Evolutionary conservation across 2,113 vertebrate genomes (phyloP).

Genomic region (Gymnogyps californianus): DNA sequence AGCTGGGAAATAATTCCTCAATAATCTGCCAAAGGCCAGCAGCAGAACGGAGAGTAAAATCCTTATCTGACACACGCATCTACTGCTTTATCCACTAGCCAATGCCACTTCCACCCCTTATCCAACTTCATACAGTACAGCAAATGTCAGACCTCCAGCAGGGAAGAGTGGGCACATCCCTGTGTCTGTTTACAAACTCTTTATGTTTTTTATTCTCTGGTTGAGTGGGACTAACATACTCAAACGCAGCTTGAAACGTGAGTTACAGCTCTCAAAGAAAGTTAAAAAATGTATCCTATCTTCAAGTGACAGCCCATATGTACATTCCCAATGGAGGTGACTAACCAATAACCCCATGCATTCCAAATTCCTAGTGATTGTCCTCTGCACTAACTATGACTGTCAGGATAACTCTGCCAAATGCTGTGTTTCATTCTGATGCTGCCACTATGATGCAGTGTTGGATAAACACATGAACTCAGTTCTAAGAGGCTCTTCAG

Average conservation of each 20-base stretch:
- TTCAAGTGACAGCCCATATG: rapidly evolving
- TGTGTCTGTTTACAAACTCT: not conserved
- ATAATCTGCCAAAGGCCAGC: not conserved
- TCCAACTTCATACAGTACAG: not conserved
- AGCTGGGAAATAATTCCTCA: not conserved
- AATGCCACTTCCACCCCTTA: not conserved
- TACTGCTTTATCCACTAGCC: not conserved
- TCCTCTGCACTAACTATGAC: not conserved
- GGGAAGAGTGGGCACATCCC: not conserved
- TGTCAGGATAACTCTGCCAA: not conserved
- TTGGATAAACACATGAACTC: not conserved
- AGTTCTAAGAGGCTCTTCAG: not conserved
- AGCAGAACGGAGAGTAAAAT: not conserved
- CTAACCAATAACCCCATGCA: not conserved
- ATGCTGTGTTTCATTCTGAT: not conserved
- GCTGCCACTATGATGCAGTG: not conserved
- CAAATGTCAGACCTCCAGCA: not conserved
- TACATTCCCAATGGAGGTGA: not conserved
- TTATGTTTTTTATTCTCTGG: not conserved
- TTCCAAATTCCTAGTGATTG: not conserved
- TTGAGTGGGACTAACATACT: not conserved
- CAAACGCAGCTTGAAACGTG: not conserved
- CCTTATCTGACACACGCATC: not conserved
- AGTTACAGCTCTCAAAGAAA: not conserved
- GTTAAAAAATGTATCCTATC: not conserved